These are phyloP conservation scores for Lichenostomus cassidix DNA, from an alignment of 2,113 vertebrate species.

Conservation along the genomic window DNA sequence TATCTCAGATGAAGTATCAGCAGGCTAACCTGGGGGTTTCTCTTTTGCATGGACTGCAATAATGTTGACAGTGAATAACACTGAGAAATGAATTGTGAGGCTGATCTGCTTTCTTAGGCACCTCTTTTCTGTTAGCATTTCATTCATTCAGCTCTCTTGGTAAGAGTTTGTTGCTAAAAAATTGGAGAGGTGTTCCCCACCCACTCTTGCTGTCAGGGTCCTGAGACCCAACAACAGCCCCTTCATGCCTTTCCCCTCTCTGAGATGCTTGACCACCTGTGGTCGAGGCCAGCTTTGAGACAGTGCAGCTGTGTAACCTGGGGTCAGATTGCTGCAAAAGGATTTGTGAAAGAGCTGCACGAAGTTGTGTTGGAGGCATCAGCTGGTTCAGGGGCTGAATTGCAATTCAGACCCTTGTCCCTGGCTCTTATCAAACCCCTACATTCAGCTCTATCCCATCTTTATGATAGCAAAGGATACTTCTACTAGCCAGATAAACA, in stretches of 20 bases:
- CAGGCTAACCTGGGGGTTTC: neutral
- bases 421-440: neutral
- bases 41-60: neutral
- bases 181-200: neutral
- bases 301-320: neutral
- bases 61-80: neutral
- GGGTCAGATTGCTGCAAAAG: neutral
- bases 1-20: neutral
- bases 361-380: neutral
- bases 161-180: neutral
- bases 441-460: neutral
- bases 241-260: neutral
- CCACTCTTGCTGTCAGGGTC: neutral
- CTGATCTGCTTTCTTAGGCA: neutral
- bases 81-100: neutral
- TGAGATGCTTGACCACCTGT: fast-evolving
- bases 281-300: neutral
- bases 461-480: neutral
- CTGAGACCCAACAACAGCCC: neutral
- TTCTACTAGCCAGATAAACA: neutral
- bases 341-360: neutral
- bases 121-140: neutral
- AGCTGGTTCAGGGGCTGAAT: neutral
- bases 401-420: neutral
- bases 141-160: neutral